phyloP scores from a whole-genome alignment of 2,888 invertebrate species.

The Plagodis dolabraria region DNA sequence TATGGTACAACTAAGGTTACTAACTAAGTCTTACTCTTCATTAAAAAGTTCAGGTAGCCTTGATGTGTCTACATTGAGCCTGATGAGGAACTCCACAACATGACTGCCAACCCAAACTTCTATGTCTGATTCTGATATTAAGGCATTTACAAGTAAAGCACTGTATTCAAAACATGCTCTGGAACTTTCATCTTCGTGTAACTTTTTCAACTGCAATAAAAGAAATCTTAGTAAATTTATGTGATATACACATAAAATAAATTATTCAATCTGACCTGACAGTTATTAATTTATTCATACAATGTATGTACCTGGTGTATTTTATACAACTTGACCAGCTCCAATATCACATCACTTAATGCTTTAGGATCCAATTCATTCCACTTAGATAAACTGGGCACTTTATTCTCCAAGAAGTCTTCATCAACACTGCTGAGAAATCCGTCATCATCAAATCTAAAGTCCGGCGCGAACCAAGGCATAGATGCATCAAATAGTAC shows the following conservation, averaged over 20 bases:
- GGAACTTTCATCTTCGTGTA: conserved; percentile 81
- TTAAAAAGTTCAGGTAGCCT: conserved; percentile 84
- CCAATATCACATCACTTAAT: conserved; percentile 85
- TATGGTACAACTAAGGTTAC: too few relatives aligned
- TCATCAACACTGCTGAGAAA: conserved; percentile 86
- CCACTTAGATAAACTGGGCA: conserved; percentile 88
- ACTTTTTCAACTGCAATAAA: conserved; percentile 66
- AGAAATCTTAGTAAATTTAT: not conserved
- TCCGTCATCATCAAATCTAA: conserved; percentile 88
- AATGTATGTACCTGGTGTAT: conserved; percentile 82
- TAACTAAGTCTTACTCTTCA: conserved; percentile 64
- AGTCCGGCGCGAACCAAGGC: conserved; percentile 90
- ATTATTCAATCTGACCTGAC: not conserved
- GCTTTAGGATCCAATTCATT: conserved; percentile 85
- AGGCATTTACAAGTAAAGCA: conserved; percentile 82
- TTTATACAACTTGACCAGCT: conserved; percentile 86
- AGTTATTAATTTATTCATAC: not conserved
- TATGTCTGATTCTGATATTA: conserved; percentile 84
- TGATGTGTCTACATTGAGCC: conserved; percentile 86
- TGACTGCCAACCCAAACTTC: conserved; percentile 87
- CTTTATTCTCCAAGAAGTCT: conserved; percentile 74
- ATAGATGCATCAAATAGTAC: conserved; percentile 87
- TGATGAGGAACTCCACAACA: conserved; percentile 86
- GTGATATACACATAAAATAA: not conserved
- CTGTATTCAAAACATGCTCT: conserved; percentile 87